phyloP scores from a whole-genome alignment of 2,888 invertebrate species.

The Agriopis leucophaearia region DNA sequence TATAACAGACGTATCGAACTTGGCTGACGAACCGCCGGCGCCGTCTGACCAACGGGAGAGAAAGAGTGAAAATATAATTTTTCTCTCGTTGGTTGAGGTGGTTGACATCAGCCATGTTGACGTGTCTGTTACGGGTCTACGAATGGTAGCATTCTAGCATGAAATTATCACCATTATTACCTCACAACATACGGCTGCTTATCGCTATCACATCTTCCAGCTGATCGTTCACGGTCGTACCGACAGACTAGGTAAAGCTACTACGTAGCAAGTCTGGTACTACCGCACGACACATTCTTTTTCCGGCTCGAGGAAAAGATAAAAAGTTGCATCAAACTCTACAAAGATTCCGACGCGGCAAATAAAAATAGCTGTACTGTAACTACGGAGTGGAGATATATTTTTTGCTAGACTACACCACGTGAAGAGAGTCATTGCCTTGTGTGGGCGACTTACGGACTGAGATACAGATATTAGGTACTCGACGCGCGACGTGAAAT shows the following conservation, averaged over 20 bases:
- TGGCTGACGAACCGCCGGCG: too few species aligned
- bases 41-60: too few species aligned
- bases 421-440: conserved; percentile 18
- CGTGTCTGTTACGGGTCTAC: too few species aligned
- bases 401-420: conserved; percentile 1
- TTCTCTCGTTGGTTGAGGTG: too few species aligned
- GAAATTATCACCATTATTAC: background rate
- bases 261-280: too few species aligned
- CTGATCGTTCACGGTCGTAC: conserved; percentile 20
- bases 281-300: conserved; percentile 4
- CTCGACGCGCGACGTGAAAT: background rate
- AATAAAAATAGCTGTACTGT: conserved; percentile 13
- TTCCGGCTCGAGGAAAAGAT: conserved; percentile 10
- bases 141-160: background rate
- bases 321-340: conserved; percentile 9
- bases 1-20: too few species aligned
- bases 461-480: conserved; percentile 12
- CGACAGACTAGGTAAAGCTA: too few species aligned
- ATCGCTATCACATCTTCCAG: conserved; percentile 8
- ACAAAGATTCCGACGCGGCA: background rate
- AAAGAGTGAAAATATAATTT: too few species aligned
- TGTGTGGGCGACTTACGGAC: conserved; percentile 13
- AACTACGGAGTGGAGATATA: conserved; percentile 12
- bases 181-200: background rate
- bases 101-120: too few species aligned